A percentile compares a stretch with the other conserved stretches of the same genome.
phyloP scores from a whole-genome alignment of 2,113 vertebrate species.

The Hippocampus zosterae region DNA sequence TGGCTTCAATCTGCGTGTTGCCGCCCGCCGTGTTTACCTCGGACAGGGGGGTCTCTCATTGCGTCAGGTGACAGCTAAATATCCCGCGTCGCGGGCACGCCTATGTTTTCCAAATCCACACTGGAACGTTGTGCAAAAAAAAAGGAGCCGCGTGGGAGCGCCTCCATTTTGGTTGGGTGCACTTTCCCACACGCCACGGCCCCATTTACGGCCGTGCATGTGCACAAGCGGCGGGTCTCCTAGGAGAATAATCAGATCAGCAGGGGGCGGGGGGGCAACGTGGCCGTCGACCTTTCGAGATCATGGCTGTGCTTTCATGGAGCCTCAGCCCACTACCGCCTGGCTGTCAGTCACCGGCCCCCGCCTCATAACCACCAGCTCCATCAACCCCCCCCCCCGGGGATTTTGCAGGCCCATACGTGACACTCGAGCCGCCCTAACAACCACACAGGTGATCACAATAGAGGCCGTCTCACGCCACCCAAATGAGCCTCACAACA shows the following conservation, averaged over 20 bases:
- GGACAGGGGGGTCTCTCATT: slow-evolving; percentile 51
- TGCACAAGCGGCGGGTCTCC: slow-evolving; percentile 69
- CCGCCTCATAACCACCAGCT: slow-evolving; percentile 48
- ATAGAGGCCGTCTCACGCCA: slow-evolving; percentile 46
- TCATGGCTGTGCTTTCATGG: slow-evolving; percentile 61
- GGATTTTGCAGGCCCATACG: slow-evolving; percentile 59
- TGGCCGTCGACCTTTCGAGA: slow-evolving; percentile 68
- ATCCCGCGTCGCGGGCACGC: slow-evolving; percentile 37
- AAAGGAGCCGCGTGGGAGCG: slow-evolving; percentile 12
- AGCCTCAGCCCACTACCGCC: slow-evolving; percentile 59
- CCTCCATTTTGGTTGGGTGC: slow-evolving; percentile 69
- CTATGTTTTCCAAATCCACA: slow-evolving; percentile 40
- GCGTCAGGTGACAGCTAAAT: slow-evolving; percentile 49
- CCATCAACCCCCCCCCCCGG: slow-evolving; percentile 43
- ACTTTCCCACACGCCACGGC: slow-evolving; percentile 60
- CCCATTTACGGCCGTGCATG: slow-evolving; percentile 66
- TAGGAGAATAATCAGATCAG: slow-evolving; percentile 80
- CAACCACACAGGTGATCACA: slow-evolving; percentile 60
- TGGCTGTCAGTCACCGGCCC: slow-evolving; percentile 55
- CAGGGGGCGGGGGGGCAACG: slow-evolving; percentile 44
- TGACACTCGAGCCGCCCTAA: slow-evolving; percentile 57
- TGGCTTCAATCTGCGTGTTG: slow-evolving; percentile 62
- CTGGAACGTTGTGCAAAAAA: slow-evolving; percentile 13
- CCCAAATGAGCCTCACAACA: slow-evolving; percentile 50
- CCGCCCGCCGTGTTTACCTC: slow-evolving; percentile 66